Evolutionary conservation across 2,113 vertebrate species (phyloP), one percentile per base, ranked within the genome.

Genomic region (Oxyruncus cristatus): DNA sequence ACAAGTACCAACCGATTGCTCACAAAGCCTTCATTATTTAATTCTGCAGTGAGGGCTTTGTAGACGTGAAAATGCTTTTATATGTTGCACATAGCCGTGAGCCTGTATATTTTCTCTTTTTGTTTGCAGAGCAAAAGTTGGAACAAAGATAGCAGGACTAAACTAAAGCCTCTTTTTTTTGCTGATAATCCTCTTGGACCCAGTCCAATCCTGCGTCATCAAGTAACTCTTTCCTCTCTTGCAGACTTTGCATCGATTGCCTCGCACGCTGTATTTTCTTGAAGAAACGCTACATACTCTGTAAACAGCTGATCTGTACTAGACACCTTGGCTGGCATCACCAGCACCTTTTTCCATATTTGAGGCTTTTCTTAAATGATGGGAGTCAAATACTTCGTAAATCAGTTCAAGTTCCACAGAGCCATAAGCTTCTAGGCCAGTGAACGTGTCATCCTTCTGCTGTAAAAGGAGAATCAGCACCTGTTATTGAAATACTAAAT

Each of bases 1-100:
- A 47, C 68, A 75, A 8, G 2, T 56, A 96, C 52, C 41, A 75
- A 91, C 56, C 6, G 16, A 91, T 53, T 72, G n/a, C 73, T 82
- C 88, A 95, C 76, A 96, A 95, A 96, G 92, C 81, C 76, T 82
- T 61, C 76, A 76, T 93, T 95, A 93, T 96, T 89, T 86, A 68
- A 67, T 77, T 81, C 67, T 89, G 49, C 59, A 72, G 15, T 26
- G 33, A 76, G 71, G 46, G n/a, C 53, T 93, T 58, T 92, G 83
- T 61, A 90, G 84, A 89, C 0, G 0, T 88, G 87, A 95, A 96
- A 96, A 93, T 91, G 88, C 65, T 88, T 92, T 95, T 74, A 47
- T 81, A 78, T 85, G 41, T 71, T 92, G 44, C 78, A 70, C 46
- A 47, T 55, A 95, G 66, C 68, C 2, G 0, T 93, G 72, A 92